Conservation (phyloP, 1,140 invertebrate species). For the Agrypnia vestita region DNA sequence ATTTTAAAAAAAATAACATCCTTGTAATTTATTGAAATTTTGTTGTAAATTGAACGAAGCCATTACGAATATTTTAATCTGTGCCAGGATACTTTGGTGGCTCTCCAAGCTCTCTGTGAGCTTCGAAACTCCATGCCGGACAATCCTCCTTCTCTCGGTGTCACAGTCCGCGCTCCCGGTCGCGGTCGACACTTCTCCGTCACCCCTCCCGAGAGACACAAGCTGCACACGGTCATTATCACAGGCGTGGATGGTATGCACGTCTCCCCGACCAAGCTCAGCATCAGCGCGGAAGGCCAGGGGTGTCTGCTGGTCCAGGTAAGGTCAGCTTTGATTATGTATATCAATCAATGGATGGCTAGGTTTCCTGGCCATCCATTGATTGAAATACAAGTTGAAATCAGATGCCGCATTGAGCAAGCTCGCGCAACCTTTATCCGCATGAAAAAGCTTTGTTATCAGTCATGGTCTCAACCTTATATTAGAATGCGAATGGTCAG, state of each 20-base stretch:
- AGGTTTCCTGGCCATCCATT: background rate
- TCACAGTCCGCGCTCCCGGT: slow-evolving; percentile 60
- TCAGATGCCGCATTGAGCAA: too few species aligned
- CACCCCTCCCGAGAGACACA: slow-evolving; percentile 56
- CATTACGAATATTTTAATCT: background rate
- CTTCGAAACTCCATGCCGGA: slow-evolving; percentile 63
- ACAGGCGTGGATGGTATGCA: slow-evolving; percentile 63
- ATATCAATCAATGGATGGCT: background rate
- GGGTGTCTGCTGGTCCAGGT: slow-evolving; percentile 77
- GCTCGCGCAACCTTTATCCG: too few species aligned
- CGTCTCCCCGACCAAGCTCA: slow-evolving; percentile 68
- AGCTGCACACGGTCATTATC: slow-evolving; percentile 64
- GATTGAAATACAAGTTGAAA: too few species aligned
- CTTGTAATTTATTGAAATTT: background rate
- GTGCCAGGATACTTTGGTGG: slow-evolving; percentile 77
- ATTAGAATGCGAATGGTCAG: too few species aligned
- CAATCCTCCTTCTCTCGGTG: slow-evolving; percentile 60
- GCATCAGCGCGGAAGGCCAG: slow-evolving; percentile 71
- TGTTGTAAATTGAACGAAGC: background rate
- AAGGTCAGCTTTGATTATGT: too few species aligned
- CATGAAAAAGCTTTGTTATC: too few species aligned
- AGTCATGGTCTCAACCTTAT: too few species aligned
- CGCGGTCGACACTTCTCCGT: slow-evolving; percentile 58
- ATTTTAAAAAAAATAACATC: too few species aligned
- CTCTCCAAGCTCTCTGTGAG: slow-evolving; percentile 75